A percentile compares a stretch with the other conserved stretches of the same genome.
These are phyloP conservation scores for Plebejus melissa DNA, from an alignment of 2,888 invertebrate genomes.

Conservation along the genomic window DNA sequence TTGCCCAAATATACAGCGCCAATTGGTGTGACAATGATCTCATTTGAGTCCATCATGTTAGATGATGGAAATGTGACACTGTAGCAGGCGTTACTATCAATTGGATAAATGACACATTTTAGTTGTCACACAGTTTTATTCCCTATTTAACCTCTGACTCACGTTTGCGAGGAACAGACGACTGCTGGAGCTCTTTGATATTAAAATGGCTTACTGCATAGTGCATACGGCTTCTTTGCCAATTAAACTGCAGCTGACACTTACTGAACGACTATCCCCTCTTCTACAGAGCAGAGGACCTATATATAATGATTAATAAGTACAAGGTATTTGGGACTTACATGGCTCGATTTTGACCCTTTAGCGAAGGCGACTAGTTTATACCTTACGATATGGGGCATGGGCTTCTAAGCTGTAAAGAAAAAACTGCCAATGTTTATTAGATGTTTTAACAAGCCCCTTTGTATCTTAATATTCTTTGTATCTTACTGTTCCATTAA, in stretches of 20 bases:
- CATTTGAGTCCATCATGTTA: conserved; percentile 23
- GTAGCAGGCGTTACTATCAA: neutral
- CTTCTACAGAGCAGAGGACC: neutral
- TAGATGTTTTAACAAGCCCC: too few relatives aligned
- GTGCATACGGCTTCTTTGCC: neutral
- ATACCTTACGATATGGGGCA: too few relatives aligned
- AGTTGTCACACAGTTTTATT: conserved; percentile 13
- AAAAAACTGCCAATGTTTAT: too few relatives aligned
- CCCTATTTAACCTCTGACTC: conserved; percentile 16
- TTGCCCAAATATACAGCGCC: conserved; percentile 19
- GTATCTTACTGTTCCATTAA: too few relatives aligned
- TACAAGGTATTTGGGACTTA: conserved; percentile 19
- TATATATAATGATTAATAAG: too few relatives aligned
- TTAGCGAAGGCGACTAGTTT: too few relatives aligned
- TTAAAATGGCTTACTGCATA: neutral
- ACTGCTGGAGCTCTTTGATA: neutral
- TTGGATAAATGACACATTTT: conserved; percentile 11
- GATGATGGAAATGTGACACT: conserved; percentile 23
- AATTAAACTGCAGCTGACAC: neutral
- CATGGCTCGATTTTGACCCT: conserved; percentile 28
- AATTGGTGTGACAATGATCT: conserved; percentile 25
- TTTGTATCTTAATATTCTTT: too few relatives aligned
- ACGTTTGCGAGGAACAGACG: neutral
- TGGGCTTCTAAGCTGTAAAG: too few relatives aligned
- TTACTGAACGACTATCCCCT: neutral